phyloP scores from a whole-genome alignment of 2,888 invertebrate species.

The Agrochola lota region DNA sequence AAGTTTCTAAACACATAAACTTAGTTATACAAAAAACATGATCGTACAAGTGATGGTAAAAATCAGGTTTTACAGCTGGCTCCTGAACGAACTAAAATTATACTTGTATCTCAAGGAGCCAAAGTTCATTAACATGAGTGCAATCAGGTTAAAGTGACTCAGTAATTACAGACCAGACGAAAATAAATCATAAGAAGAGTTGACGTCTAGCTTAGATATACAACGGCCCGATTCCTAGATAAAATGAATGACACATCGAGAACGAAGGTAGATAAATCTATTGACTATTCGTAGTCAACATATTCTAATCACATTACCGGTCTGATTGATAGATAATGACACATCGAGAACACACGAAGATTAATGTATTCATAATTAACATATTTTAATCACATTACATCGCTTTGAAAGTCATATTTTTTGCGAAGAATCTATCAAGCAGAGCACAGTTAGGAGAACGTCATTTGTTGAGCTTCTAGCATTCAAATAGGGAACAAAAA shows the following conservation, averaged over 20 bases:
- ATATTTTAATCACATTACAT: background rate
- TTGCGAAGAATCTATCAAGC: background rate
- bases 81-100: too few relatives aligned
- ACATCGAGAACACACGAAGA: background rate
- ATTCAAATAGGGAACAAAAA: background rate
- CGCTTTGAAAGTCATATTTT: background rate
- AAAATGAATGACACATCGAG: background rate
- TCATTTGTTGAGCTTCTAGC: background rate
- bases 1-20: too few relatives aligned
- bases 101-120: too few relatives aligned
- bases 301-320: background rate
- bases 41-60: too few relatives aligned
- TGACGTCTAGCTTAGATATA: background rate
- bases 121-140: too few relatives aligned
- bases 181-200: too few relatives aligned
- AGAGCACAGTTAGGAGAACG: background rate
- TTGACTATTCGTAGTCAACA: background rate
- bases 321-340: background rate
- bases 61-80: too few relatives aligned
- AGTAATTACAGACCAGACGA: too few relatives aligned
- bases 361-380: background rate
- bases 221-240: background rate
- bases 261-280: background rate
- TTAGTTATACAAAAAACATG: too few relatives aligned
- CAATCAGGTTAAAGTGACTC: too few relatives aligned